Evolutionary conservation across 2,888 invertebrate genomes (phyloP).

Genomic region (Eumerus sabulonum): DNA sequence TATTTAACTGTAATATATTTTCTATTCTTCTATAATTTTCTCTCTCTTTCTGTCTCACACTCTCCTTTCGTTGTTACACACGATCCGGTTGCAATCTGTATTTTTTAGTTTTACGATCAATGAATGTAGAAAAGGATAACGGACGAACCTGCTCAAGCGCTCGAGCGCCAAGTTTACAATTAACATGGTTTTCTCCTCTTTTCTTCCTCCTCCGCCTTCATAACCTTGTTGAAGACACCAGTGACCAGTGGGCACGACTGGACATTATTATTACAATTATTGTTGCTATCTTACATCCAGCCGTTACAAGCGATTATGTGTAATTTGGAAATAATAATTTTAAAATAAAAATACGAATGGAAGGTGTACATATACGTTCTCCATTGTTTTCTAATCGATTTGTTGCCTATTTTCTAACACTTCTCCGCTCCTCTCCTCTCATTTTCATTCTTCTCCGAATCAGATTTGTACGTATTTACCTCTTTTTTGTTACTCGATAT

Average conservation of each 20-base stretch:
- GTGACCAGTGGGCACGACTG: constrained; percentile 46
- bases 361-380: constrained; percentile 20
- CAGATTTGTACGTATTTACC: constrained; percentile 54
- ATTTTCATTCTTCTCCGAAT: no score
- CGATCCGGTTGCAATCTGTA: constrained; percentile 59
- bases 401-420: constrained; percentile 34
- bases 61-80: constrained; percentile 62
- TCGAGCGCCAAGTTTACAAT: constrained; percentile 59
- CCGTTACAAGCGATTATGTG: no score
- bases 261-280: background rate
- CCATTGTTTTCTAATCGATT: constrained; percentile 21
- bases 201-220: constrained; percentile 37
- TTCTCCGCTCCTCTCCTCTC: constrained; percentile 1
- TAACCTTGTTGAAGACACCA: constrained; percentile 24
- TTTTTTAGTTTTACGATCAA: constrained; percentile 46
- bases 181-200: constrained; percentile 31
- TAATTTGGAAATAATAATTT: no score
- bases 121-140: no score
- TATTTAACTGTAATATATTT: constrained; percentile 48
- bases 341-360: constrained; percentile 20
- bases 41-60: constrained; percentile 19
- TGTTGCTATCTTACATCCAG: no score
- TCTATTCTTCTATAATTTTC: background rate
- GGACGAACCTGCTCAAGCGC: constrained; percentile 63
- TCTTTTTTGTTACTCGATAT: constrained; percentile 70